phyloP scores from a whole-genome alignment of 2,113 vertebrate species.

The Hypocryptadius cinnamomeus region DNA sequence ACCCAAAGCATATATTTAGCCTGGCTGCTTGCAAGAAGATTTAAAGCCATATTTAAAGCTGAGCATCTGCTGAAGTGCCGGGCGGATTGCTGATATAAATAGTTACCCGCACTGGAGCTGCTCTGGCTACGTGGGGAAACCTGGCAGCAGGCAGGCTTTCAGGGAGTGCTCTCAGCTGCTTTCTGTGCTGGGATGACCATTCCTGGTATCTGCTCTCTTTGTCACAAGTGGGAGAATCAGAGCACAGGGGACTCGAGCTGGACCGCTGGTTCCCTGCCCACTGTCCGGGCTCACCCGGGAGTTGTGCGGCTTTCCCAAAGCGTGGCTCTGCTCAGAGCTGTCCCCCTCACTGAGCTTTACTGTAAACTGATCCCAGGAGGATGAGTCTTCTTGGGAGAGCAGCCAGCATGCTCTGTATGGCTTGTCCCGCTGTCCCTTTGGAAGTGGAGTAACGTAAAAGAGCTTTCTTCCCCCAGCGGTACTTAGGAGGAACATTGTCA shows the following conservation, averaged over 20 bases:
- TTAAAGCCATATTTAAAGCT: conserved; percentile 40
- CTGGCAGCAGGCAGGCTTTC: neutral
- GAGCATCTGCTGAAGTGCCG: conserved; percentile 17
- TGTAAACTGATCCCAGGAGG: conserved; percentile 45
- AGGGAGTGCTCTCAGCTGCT: neutral
- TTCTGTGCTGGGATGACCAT: neutral
- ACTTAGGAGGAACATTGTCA: neutral
- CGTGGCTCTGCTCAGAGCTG: neutral
- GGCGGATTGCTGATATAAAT: conserved; percentile 3
- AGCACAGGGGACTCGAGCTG: neutral
- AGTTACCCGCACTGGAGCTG: neutral
- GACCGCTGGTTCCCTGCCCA: neutral
- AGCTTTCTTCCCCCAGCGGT: neutral
- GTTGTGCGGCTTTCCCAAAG: neutral
- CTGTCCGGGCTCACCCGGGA: rapidly evolving
- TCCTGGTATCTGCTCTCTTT: neutral
- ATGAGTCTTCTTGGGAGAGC: neutral
- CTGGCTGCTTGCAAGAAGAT: neutral
- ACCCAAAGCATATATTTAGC: conserved; percentile 29
- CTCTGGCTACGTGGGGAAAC: neutral
- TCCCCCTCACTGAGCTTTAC: neutral
- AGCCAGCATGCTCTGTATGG: conserved; percentile 29
- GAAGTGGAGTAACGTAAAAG: neutral
- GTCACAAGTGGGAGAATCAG: neutral
- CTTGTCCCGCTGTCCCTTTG: neutral